A percentile compares a stretch with the other conserved stretches of the same genome.
Conservation (phyloP, 2,888 invertebrate genomes). For the Ennomos fuscantarius region DNA sequence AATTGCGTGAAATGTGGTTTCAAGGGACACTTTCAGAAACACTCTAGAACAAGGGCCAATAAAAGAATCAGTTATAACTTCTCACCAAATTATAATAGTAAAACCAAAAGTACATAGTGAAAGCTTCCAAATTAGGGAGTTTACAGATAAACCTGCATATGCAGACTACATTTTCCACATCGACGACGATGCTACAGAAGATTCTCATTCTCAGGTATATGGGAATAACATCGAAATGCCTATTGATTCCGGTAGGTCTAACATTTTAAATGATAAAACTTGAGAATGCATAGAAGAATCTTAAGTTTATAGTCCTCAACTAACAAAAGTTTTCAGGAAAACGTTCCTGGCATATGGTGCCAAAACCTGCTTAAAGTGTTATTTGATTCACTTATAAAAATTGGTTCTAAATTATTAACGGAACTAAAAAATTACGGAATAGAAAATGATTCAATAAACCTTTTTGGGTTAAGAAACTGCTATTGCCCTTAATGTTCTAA, state of each 20-base stretch:
- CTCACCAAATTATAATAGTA: too few relatives aligned
- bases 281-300: conserved; percentile 29
- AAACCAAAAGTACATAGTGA: too few relatives aligned
- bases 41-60: conserved; percentile 21
- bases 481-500: conserved; percentile 34
- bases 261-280: too few relatives aligned
- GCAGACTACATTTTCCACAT: conserved; percentile 36
- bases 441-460: conserved; percentile 31
- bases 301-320: conserved; percentile 12
- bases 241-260: too few relatives aligned
- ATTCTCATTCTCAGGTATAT: conserved; percentile 32
- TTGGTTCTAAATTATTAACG: too few relatives aligned
- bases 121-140: not conserved
- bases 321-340: conserved; percentile 29
- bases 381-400: conserved; percentile 33
- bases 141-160: not conserved
- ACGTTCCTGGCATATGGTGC: conserved; percentile 36
- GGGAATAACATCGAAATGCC: conserved; percentile 28
- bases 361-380: conserved; percentile 31
- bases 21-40: conserved; percentile 25
- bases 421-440: not conserved
- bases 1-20: not conserved
- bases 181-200: conserved; percentile 27
- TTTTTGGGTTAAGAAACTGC: conserved; percentile 38
- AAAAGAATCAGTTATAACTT: too few relatives aligned